Percentiles rank a stretch among this genome's conserved stretches.
Evolutionary conservation across 2,113 vertebrate species (phyloP).

Genomic region (Embiotoca jacksoni): DNA sequence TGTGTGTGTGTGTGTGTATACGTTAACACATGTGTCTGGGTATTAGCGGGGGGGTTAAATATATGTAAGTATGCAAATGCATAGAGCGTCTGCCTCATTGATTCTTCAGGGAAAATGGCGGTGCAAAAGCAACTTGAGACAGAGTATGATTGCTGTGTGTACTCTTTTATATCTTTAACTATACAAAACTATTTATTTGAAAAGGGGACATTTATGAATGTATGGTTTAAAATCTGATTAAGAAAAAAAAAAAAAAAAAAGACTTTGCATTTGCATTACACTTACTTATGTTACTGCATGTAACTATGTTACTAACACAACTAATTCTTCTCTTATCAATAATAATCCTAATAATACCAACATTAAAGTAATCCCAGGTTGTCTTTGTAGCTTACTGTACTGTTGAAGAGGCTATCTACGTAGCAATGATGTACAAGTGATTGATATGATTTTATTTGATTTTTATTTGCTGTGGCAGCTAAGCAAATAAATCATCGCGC

Average conservation of each 20-base stretch:
- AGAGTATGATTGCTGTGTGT: not conserved
- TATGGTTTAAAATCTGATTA: not conserved
- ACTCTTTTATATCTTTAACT: conserved; percentile 3
- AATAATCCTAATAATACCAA: not conserved
- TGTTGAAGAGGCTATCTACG: not conserved
- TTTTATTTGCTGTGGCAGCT: conserved; percentile 53
- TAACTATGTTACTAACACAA: too few species aligned
- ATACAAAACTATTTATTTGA: not conserved
- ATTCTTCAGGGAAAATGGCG: conserved; percentile 43
- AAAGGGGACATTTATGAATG: not conserved
- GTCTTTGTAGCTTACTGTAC: not conserved
- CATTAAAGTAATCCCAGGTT: not conserved
- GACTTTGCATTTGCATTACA: not conserved
- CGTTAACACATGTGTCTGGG: conserved; percentile 55
- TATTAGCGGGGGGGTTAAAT: conserved; percentile 58
- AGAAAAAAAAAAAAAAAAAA: not conserved
- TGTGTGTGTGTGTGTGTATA: conserved; percentile 27
- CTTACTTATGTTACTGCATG: not conserved
- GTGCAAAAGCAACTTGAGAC: conserved; percentile 24
- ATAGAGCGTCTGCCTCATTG: conserved; percentile 59
- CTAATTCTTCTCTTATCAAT: not conserved
- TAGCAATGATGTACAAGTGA: conserved; percentile 36
- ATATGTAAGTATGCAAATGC: conserved; percentile 75
- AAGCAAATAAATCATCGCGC: conserved; percentile 67
- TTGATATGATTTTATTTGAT: conserved; percentile 43